phyloP scores from a whole-genome alignment of 2,888 invertebrate genomes.

The Hydropsyche betteni region DNA sequence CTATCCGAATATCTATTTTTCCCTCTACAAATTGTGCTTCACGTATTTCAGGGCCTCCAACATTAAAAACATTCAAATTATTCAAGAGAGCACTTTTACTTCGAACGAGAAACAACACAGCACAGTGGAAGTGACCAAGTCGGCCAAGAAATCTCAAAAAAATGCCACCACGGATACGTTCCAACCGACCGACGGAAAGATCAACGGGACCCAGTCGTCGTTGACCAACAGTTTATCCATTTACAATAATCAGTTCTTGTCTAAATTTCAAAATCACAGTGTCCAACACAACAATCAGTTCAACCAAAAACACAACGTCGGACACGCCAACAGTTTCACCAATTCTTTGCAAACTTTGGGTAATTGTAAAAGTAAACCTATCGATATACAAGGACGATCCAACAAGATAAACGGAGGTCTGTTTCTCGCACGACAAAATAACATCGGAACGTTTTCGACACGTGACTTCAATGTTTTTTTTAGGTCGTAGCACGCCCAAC shows the following conservation, averaged over 20 bases:
- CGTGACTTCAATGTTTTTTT: background rate
- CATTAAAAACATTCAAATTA: conserved; percentile 79
- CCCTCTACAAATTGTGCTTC: background rate
- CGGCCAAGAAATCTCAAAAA: conserved; percentile 57
- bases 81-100: conserved; percentile 63
- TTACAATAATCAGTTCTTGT: conserved; percentile 31
- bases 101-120: conserved; percentile 58
- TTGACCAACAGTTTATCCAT: background rate
- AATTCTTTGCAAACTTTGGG: conserved; percentile 41
- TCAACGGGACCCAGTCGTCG: background rate
- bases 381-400: conserved; percentile 56
- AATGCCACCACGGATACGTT: conserved; percentile 62
- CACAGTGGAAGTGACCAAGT: conserved; percentile 60
- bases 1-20: too few species aligned
- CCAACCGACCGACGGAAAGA: conserved; percentile 56
- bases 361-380: conserved; percentile 59
- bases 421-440: conserved; percentile 37
- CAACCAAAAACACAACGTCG: conserved; percentile 49
- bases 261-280: conserved; percentile 6
- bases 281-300: conserved; percentile 30
- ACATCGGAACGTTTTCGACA: background rate
- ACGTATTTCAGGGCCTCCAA: conserved; percentile 70
- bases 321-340: conserved; percentile 36
- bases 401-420: conserved; percentile 57
- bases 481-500: conserved; percentile 61